Evolutionary conservation across 2,888 invertebrate genomes (phyloP).

Genomic region (Ochropleura leucogaster): DNA sequence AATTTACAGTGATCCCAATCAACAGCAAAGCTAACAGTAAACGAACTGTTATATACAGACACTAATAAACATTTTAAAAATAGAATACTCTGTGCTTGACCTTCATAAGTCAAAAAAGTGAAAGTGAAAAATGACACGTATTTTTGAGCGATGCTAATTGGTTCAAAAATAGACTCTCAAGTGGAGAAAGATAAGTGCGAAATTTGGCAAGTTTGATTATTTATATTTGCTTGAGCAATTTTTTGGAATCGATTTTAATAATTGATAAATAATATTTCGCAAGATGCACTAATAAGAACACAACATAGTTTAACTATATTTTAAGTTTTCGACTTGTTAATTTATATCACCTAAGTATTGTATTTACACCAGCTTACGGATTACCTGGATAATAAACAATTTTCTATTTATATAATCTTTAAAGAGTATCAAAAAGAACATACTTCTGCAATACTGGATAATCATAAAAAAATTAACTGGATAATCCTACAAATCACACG

Average conservation of each 20-base stretch:
- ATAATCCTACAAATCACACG: not conserved
- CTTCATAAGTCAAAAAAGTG: not conserved
- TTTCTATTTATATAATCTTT: not conserved
- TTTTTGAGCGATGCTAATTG: slow-evolving; percentile 18
- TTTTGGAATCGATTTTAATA: not conserved
- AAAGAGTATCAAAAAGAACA: not conserved
- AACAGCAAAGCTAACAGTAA: not conserved
- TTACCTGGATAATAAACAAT: not conserved
- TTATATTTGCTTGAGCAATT: not conserved
- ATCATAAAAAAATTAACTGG: not conserved
- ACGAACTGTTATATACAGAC: not conserved
- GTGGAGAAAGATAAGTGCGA: not conserved
- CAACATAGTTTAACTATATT: not conserved
- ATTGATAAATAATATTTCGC: not conserved
- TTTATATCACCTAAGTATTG: too few species aligned
- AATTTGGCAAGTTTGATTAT: slow-evolving; percentile 3
- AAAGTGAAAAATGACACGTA: slow-evolving; percentile 9
- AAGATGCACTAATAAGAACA: not conserved
- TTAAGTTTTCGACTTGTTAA: not conserved
- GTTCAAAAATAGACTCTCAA: slow-evolving; percentile 11
- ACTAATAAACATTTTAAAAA: not conserved
- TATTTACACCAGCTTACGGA: not conserved
- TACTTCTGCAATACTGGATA: not conserved
- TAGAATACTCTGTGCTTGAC: not conserved
- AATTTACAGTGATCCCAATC: not conserved